Conservation (phyloP, 2,113 vertebrate genomes). For the Vicugna pacos region DNA sequence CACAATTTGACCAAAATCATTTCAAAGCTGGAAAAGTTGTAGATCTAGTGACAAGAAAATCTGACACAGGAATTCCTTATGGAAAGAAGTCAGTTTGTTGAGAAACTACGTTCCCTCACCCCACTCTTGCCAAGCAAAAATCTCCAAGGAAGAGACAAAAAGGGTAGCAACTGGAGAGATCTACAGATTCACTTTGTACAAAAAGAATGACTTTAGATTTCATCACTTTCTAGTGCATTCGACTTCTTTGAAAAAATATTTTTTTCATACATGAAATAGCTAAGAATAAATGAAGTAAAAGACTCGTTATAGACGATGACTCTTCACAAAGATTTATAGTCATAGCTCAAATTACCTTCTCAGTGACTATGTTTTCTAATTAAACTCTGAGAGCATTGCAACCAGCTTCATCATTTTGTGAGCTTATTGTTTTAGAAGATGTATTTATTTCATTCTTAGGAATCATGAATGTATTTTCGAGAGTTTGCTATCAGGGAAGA, state of each 20-base stretch:
- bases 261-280: not conserved
- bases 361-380: constrained; percentile 53
- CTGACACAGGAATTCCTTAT: constrained; percentile 87
- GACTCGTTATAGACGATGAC: not conserved
- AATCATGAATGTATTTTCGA: not conserved
- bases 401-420: not conserved
- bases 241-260: not conserved
- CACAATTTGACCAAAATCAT: constrained; percentile 92
- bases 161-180: not conserved
- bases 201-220: constrained; percentile 55
- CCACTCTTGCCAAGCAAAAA: not conserved
- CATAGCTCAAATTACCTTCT: constrained; percentile 43
- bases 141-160: constrained; percentile 83
- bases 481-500: not conserved
- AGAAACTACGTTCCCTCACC: constrained; percentile 50
- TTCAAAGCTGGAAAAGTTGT: constrained; percentile 92
- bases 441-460: constrained; percentile 34
- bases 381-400: constrained; percentile 2
- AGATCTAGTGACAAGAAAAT: constrained; percentile 91
- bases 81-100: constrained; percentile 88
- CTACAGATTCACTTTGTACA: constrained; percentile 50
- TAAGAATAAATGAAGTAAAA: constrained; percentile 46
- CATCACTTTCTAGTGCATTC: constrained; percentile 38
- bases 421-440: constrained; percentile 44
- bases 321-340: constrained; percentile 57